Evolutionary conservation across 1,140 invertebrate genomes (phyloP).

Genomic region (Heterodera schachtii): DNA sequence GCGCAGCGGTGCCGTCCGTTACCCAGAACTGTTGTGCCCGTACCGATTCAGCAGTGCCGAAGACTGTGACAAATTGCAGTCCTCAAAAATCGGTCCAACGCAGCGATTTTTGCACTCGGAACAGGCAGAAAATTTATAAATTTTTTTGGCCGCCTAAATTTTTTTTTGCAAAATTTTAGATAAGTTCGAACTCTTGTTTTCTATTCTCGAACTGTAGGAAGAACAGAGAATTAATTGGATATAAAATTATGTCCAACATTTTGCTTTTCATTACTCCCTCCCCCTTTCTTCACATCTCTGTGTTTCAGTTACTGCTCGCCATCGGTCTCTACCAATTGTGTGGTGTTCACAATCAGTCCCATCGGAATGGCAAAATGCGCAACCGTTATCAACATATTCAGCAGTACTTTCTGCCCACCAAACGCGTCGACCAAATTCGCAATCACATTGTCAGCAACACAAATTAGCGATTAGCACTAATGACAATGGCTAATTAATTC

Average conservation of each 20-base stretch:
- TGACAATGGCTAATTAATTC: no score
- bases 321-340: background rate
- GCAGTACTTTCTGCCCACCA: slow-evolving; percentile 43
- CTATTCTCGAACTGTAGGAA: no score
- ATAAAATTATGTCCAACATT: no score
- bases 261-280: no score
- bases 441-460: slow-evolving; percentile 37
- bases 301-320: slow-evolving; percentile 8
- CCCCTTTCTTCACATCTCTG: no score
- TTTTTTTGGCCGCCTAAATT: background rate
- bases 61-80: background rate
- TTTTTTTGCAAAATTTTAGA: no score
- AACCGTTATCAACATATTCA: slow-evolving; percentile 44
- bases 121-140: background rate
- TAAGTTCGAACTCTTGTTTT: no score
- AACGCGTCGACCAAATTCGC: slow-evolving; percentile 45
- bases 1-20: slow-evolving; percentile 35
- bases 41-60: slow-evolving; percentile 12
- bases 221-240: no score
- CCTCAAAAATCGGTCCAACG: slow-evolving; percentile 18
- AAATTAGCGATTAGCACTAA: no score
- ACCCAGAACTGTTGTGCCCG: slow-evolving; percentile 38
- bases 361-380: slow-evolving; percentile 2
- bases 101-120: background rate
- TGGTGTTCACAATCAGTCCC: background rate